Base-by-base conservation (phyloP, 2,113 vertebrate genomes). In the Cranoglanis bouderius region DNA sequence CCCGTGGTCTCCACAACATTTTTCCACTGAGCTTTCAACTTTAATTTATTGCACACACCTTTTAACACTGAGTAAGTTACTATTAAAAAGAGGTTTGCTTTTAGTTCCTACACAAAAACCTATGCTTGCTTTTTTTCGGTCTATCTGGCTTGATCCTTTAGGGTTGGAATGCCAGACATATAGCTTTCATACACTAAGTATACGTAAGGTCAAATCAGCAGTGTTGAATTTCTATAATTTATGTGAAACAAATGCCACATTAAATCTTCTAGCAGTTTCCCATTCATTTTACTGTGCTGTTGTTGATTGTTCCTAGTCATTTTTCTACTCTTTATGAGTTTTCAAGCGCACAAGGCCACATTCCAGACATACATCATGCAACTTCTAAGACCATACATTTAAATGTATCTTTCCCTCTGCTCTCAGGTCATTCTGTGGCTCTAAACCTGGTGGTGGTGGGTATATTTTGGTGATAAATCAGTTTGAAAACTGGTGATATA, bases 381-480 rank as follows among this genome's bases (percentile, higher is more conserved):
- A 85, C 88, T 32, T 80, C 53, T 43, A 57, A 57, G 65, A 21
- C 83, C 49, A 40, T 85, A 49, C 24, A 61, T 85, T 88, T 53
- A 38, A 43, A 57, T 63, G 77, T 84, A 88, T 84, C 53, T 53
- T 74, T 57, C 78, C 65, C 61, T 63, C 35, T 35, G 29, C 49
- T 35, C 53, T 84, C 29, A 12, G 84, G 21, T 35, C 51, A 59
- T 49, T 63, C 14, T 19, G 7, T 78, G 53, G 55, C 70, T 35
- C 67, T 88, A 38, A 78, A 84, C 32, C 74, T 85, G 74, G 21
- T 53, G 57, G 43, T 78, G 29, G 53, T 21, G 21, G 16, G 49
- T 82, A 88, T 61, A n/a, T 84, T 77, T 51, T 78, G 35, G 35
- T 53, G 77, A 63, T 87, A 88, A 78, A 77, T 88, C 55, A 78